Base-by-base conservation (phyloP, 2,888 invertebrate genomes). In the Caradrina kadenii region DNA sequence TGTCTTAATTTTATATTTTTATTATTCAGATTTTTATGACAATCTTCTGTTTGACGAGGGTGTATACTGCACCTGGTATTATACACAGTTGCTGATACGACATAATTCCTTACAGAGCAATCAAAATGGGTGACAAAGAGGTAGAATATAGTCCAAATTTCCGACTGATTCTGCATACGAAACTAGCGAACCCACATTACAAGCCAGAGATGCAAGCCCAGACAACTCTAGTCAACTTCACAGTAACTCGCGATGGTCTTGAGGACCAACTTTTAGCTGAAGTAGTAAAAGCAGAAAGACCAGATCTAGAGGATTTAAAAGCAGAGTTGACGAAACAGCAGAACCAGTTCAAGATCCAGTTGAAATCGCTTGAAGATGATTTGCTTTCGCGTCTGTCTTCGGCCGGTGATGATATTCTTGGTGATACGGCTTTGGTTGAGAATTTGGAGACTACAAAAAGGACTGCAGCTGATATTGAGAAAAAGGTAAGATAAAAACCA, bases 181-280 rank as follows among this genome's bases (percentile, higher is more conserved):
- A 99, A 94, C 93, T 99, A 83, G 99, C 99, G 1, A 99, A 99
- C 96, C 99, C 99, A 15, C 99, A 99, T 95, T 99, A 99, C 92
- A 99, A 99, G 90, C 99, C 99, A 1, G 99, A 99, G 96, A 98
- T 99, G 98, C 99, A 99, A 94, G 99, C 99, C 17, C 99, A 99
- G 95, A 98, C 99, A 0, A 99, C 99, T 2, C 96, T 99, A 71
- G 99, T 99, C 79, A 99, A 99, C 94, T 99, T 99, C 89, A 99
- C 99, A 13, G 99, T 99, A 10, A 99, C 99, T 10, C 97, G 98
- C 87, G 99, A 99, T 90, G 99, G 99, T 11, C 95, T 99, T 58
- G 99, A 99, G 96, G 99, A 99, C 93, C 99, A 99, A 93, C 96
- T 99, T 21, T 95, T 99, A 69, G 99, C 99, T 19, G 99, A 99